A percentile compares a stretch with the other conserved stretches of the same genome.
phyloP scores from a whole-genome alignment of 1,140 invertebrate genomes.

The Lasioglossum baleicum region DNA sequence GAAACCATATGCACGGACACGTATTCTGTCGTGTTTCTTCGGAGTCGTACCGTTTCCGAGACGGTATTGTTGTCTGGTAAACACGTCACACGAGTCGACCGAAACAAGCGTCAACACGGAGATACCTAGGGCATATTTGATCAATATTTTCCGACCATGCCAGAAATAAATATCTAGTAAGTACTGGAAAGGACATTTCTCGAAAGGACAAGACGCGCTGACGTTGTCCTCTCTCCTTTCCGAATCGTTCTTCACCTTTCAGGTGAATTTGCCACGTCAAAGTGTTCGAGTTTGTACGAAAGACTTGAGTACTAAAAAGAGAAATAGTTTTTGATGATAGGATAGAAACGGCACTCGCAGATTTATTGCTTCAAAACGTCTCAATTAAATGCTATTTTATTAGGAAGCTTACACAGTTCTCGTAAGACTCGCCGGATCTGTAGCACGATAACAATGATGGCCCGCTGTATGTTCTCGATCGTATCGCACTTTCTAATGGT shows the following conservation, averaged over 20 bases:
- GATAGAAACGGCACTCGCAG: not conserved
- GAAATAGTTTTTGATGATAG: no score
- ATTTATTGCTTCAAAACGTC: not conserved
- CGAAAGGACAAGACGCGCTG: not conserved
- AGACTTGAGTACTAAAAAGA: no score
- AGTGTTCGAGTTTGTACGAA: no score
- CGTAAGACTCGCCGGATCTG: constrained; percentile 29
- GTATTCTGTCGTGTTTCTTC: no score
- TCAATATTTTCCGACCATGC: constrained; percentile 62
- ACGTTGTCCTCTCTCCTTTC: not conserved
- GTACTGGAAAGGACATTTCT: not conserved
- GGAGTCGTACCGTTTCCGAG: no score
- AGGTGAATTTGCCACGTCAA: no score
- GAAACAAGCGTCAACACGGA: not conserved
- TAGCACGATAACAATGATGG: constrained; percentile 31
- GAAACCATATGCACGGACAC: no score
- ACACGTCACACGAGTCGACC: not conserved
- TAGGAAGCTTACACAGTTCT: constrained; percentile 49
- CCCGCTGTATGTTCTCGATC: not conserved
- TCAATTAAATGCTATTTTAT: constrained; percentile 49
- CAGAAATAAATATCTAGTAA: constrained; percentile 14
- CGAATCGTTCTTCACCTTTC: no score
- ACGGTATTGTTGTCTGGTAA: no score
- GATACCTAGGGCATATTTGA: constrained; percentile 61
- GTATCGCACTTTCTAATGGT: not conserved